phyloP scores from a whole-genome alignment of 2,797 vertebrate species.

The Tapera naevia region DNA sequence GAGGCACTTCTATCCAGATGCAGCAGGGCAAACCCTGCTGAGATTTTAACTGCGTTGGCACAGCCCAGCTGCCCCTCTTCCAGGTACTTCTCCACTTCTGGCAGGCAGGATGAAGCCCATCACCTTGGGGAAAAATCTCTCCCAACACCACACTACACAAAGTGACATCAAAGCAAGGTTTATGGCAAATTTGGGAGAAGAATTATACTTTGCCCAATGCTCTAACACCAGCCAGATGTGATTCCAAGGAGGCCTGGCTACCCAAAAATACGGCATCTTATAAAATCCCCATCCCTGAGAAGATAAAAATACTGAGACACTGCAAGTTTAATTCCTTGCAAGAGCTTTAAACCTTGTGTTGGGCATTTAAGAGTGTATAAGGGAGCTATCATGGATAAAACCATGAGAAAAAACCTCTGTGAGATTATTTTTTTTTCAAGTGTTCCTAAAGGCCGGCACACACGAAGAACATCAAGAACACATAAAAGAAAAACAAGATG shows the following conservation, averaged over 20 bases:
- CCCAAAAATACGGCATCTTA: fast-evolving
- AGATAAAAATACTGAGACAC: background rate
- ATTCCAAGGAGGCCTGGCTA: background rate
- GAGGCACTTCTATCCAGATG: background rate
- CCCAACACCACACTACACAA: background rate
- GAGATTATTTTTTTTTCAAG: background rate
- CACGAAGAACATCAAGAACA: background rate
- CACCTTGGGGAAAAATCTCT: background rate
- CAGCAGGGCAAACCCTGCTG: background rate
- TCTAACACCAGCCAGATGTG: background rate
- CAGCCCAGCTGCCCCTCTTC: background rate
- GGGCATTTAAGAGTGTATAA: background rate
- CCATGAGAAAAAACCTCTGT: background rate
- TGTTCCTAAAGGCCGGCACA: background rate
- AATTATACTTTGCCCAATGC: background rate
- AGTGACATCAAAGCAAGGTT: background rate
- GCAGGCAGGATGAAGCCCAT: background rate
- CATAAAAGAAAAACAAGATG: background rate
- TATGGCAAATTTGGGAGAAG: background rate
- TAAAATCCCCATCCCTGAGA: fast-evolving
- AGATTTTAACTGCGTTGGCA: background rate
- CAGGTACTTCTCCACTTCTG: background rate
- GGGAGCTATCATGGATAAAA: background rate
- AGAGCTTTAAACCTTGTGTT: background rate
- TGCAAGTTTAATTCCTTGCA: background rate